phyloP scores from a whole-genome alignment of 2,888 invertebrate species.

The Scaptomyza tumidula region DNA sequence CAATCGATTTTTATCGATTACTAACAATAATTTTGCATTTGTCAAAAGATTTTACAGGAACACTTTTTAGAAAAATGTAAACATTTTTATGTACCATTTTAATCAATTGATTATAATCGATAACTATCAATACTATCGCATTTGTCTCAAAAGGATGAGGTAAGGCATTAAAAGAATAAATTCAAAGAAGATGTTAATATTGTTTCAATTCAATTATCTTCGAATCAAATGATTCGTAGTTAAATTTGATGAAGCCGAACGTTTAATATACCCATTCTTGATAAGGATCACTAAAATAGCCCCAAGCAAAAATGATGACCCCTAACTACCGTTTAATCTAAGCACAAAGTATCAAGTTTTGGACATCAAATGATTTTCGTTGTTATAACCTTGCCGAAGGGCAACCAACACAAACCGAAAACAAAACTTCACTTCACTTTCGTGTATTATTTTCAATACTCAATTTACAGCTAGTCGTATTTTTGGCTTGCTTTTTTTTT shows the following conservation, averaged over 20 bases:
- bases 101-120: too few relatives aligned
- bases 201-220: too few relatives aligned
- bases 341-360: not conserved
- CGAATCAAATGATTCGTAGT: too few relatives aligned
- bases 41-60: too few relatives aligned
- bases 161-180: too few relatives aligned
- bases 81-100: too few relatives aligned
- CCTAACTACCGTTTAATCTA: not conserved
- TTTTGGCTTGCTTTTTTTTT: slow-evolving; percentile 2
- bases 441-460: slow-evolving; percentile 15
- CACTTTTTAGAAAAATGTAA: too few relatives aligned
- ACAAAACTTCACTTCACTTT: not conserved
- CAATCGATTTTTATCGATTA: too few relatives aligned
- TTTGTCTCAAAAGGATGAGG: too few relatives aligned
- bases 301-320: not conserved
- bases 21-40: too few relatives aligned
- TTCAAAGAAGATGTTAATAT: too few relatives aligned
- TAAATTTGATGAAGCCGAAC: not conserved
- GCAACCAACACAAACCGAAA: not conserved
- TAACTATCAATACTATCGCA: too few relatives aligned
- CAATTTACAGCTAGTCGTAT: slow-evolving; percentile 44
- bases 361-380: not conserved
- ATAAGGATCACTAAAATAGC: not conserved
- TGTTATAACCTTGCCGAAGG: not conserved
- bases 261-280: not conserved